A percentile compares a stretch with the other conserved stretches of the same genome.
phyloP scores from a whole-genome alignment of 53 echinoderm and acorn worm species.

The Stichopus horrens region DNA sequence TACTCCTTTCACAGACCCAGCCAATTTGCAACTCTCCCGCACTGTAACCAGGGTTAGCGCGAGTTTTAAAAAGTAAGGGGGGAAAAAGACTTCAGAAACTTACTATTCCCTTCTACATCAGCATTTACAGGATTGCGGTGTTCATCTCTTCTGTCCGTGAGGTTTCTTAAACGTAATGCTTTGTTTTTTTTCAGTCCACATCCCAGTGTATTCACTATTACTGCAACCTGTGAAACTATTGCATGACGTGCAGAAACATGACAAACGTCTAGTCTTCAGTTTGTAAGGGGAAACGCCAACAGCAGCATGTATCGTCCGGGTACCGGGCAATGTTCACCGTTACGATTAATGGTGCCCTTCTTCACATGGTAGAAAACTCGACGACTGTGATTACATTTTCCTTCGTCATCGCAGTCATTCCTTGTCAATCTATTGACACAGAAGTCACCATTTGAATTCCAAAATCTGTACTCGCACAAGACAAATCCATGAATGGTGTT shows the following conservation, averaged over 20 bases:
- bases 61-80: too few species aligned
- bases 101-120: not conserved
- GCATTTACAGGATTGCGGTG: not conserved
- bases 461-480: constrained; percentile 27
- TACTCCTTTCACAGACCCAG: too few species aligned
- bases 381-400: constrained; percentile 38
- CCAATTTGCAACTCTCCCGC: too few species aligned
- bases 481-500: constrained; percentile 51
- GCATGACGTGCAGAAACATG: constrained; percentile 53
- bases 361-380: constrained; percentile 36
- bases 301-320: constrained; percentile 39
- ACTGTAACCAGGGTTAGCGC: too few species aligned
- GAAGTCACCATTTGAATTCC: constrained; percentile 30
- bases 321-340: constrained; percentile 39
- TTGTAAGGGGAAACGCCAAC: constrained; percentile 45
- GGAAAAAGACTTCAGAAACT: not conserved
- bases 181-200: not conserved
- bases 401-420: not conserved
- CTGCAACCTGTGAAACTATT: not conserved
- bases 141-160: not conserved
- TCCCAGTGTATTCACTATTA: not conserved
- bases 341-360: constrained; percentile 32
- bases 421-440: constrained; percentile 31
- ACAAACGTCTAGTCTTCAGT: constrained; percentile 43
- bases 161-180: not conserved